These are phyloP conservation scores for Trachurus trachurus DNA, from an alignment of 2,797 vertebrate genomes.

Conservation along the genomic window DNA sequence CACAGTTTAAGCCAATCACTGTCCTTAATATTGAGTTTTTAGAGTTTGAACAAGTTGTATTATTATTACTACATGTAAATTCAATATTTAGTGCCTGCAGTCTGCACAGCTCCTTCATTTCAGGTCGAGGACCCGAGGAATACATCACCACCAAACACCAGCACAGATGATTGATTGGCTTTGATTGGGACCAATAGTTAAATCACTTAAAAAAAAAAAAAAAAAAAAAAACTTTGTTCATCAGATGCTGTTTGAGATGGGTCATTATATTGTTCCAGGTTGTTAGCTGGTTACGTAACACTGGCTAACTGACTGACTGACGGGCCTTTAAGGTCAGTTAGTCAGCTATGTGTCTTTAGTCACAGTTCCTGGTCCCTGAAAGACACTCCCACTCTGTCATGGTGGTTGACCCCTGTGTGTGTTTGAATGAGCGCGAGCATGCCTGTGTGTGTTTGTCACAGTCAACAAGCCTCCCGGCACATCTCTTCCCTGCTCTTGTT, in stretches of 20 bases:
- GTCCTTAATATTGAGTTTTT: neutral
- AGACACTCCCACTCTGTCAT: slow-evolving; percentile 62
- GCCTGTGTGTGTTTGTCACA: slow-evolving; percentile 58
- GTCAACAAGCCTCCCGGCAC: slow-evolving; percentile 58
- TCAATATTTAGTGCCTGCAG: neutral
- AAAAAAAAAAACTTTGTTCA: too few species aligned
- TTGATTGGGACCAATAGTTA: slow-evolving; percentile 4
- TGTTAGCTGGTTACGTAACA: slow-evolving; percentile 37
- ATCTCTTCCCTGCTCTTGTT: slow-evolving; percentile 46
- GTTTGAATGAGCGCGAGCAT: slow-evolving; percentile 39
- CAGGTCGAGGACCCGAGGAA: neutral
- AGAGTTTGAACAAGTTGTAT: neutral
- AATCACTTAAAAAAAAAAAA: neutral
- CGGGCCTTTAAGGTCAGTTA: slow-evolving; percentile 58
- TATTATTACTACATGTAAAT: neutral
- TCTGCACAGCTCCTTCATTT: neutral
- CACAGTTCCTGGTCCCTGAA: slow-evolving; percentile 41
- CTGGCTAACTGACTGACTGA: too few species aligned
- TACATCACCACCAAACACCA: neutral
- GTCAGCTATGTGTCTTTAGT: slow-evolving; percentile 62
- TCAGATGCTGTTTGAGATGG: neutral
- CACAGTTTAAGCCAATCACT: too few species aligned
- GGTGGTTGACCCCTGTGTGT: slow-evolving; percentile 65
- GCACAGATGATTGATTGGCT: neutral
- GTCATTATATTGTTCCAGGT: slow-evolving; percentile 43